Percentiles rank a stretch among this genome's conserved stretches.
phyloP scores from a whole-genome alignment of 2,113 vertebrate species.

The Esox niger region DNA sequence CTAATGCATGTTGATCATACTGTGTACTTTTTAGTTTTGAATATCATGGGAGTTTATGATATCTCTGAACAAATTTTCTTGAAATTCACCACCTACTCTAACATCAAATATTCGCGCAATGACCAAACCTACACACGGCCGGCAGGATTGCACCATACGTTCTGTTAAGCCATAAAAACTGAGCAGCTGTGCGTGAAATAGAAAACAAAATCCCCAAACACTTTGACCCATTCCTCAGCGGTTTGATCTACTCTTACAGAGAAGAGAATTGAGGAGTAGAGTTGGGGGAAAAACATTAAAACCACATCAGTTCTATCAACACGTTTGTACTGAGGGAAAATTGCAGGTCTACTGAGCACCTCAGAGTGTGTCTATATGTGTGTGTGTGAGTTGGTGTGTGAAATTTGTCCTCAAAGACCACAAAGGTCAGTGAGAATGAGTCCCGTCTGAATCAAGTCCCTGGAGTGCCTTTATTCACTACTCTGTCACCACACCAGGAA shows the following conservation, averaged over 20 bases:
- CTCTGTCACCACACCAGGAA: constrained; percentile 41
- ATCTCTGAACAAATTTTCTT: not conserved
- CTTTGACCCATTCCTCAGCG: constrained; percentile 51
- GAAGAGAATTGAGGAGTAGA: constrained; percentile 26
- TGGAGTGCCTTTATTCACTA: constrained; percentile 39
- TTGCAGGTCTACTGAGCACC: constrained; percentile 39
- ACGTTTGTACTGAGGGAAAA: constrained; percentile 43
- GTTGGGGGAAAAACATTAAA: constrained; percentile 50
- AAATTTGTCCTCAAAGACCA: constrained; percentile 53
- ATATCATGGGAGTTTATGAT: not conserved
- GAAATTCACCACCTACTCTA: not conserved
- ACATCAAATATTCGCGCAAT: not conserved
- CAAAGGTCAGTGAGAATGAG: constrained; percentile 58
- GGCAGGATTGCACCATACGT: constrained; percentile 19
- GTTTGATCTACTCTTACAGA: constrained; percentile 55
- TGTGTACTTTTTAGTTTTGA: not conserved
- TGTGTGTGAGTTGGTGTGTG: constrained; percentile 1
- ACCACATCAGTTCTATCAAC: constrained; percentile 55
- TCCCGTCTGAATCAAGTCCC: constrained; percentile 52
- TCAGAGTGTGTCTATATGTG: constrained; percentile 24
- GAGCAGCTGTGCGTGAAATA: constrained; percentile 62
- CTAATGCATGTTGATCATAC: too few relatives aligned
- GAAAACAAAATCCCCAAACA: constrained; percentile 64
- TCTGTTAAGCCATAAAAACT: constrained; percentile 49
- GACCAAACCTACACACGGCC: constrained; percentile 31